Evolutionary conservation across 2,888 invertebrate genomes (phyloP).

Genomic region (Chydorus sphaericus): DNA sequence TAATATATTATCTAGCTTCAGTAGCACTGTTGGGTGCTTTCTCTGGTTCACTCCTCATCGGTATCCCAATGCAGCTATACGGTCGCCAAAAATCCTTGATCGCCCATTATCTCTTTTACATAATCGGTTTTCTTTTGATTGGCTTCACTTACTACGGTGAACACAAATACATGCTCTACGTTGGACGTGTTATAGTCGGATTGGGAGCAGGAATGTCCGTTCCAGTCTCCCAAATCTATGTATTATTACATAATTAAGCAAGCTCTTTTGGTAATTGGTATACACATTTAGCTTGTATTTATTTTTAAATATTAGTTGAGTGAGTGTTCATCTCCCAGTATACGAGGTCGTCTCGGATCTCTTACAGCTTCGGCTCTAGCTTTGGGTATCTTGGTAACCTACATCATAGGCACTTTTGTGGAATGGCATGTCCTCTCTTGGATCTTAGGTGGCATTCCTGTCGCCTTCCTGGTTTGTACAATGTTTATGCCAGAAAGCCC

Average conservation of each 20-base stretch:
- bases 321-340: neutral
- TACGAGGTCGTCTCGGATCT: neutral
- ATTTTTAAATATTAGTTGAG: neutral
- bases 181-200: neutral
- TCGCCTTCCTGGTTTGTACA: neutral
- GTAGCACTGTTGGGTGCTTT: neutral
- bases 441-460: neutral
- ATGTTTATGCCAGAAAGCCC: neutral
- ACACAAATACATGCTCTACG: neutral
- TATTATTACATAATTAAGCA: neutral
- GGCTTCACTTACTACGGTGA: neutral
- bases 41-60: neutral
- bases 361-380: neutral
- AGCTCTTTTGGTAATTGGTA: neutral
- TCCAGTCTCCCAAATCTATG: neutral
- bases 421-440: neutral
- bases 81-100: neutral
- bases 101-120: neutral
- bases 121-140: neutral
- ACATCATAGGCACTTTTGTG: constrained; percentile 1
- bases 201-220: neutral
- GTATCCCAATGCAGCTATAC: neutral
- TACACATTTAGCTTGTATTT: neutral
- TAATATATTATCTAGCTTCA: too few species aligned
- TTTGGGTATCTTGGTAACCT: neutral